Evolutionary conservation across 2,797 vertebrate genomes (phyloP).

Genomic region (Cossypha niveicapilla): DNA sequence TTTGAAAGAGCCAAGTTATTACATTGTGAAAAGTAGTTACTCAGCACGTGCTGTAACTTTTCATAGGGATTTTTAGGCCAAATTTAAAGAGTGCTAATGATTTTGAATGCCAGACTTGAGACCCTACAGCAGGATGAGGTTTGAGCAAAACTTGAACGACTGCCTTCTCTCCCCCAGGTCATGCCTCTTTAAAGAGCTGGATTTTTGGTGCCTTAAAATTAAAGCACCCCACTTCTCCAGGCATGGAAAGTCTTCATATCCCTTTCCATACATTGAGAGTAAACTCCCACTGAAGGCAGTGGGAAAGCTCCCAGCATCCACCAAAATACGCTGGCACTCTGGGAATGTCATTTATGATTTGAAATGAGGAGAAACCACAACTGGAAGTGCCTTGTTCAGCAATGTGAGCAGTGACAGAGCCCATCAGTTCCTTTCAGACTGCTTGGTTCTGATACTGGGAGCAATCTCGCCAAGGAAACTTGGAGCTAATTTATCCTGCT

Average conservation of each 20-base stretch:
- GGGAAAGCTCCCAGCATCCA: not conserved
- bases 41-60: constrained; percentile 57
- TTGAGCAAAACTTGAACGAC: constrained; percentile 42
- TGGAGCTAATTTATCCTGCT: not conserved
- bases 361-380: not conserved
- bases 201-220: constrained; percentile 1
- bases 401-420: rapidly evolving
- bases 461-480: not conserved
- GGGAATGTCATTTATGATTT: not conserved
- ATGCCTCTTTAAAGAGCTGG: not conserved
- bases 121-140: constrained; percentile 44
- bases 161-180: not conserved
- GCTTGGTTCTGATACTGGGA: not conserved
- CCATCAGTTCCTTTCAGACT: not conserved
- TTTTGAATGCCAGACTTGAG: constrained; percentile 45
- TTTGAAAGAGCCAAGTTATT: constrained; percentile 51
- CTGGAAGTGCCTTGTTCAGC: not conserved
- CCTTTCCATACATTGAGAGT: not conserved
- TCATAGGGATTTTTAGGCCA: constrained; percentile 47
- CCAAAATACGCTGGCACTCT: not conserved
- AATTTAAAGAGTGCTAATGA: constrained; percentile 64
- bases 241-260: not conserved
- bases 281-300: not conserved
- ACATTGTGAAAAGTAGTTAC: constrained; percentile 57
- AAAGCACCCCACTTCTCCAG: not conserved